Evolutionary conservation across 2,797 vertebrate genomes (phyloP).

Genomic region (Lophotriccus pileatus): DNA sequence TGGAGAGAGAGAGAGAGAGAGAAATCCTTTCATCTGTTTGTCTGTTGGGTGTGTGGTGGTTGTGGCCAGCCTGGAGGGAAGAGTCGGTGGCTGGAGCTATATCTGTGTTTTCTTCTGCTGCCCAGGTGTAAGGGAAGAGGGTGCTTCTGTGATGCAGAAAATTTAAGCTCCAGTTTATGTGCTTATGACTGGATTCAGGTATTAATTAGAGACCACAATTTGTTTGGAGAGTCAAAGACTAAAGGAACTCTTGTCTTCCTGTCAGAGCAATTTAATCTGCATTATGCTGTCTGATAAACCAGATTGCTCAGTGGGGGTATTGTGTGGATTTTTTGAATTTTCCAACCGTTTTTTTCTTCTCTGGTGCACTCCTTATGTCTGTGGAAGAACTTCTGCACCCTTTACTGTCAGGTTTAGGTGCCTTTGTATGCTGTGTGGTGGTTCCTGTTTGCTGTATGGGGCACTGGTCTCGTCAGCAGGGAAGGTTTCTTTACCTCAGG

Average conservation of each 20-base stretch:
- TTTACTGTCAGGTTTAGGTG: not conserved
- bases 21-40: not conserved
- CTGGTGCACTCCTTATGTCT: not conserved
- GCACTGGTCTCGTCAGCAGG: not conserved
- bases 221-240: not conserved
- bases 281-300: not conserved
- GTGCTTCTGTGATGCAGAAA: not conserved
- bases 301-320: not conserved
- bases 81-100: not conserved
- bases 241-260: not conserved
- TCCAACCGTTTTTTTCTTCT: not conserved
- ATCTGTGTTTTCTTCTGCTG: not conserved
- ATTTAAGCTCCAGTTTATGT: not conserved
- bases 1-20: not conserved
- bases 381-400: not conserved
- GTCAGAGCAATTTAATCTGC: not conserved
- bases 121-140: not conserved
- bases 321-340: not conserved
- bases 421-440: not conserved
- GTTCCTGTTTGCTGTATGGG: not conserved
- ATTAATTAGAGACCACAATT: conserved; percentile 19
- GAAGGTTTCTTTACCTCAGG: not conserved
- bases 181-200: not conserved
- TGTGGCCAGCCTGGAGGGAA: not conserved
- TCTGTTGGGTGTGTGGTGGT: not conserved